A percentile compares a stretch with the other conserved stretches of the same genome.
Conservation (phyloP, 2,113 vertebrate species). For the Nothoprocta perdicaria region DNA sequence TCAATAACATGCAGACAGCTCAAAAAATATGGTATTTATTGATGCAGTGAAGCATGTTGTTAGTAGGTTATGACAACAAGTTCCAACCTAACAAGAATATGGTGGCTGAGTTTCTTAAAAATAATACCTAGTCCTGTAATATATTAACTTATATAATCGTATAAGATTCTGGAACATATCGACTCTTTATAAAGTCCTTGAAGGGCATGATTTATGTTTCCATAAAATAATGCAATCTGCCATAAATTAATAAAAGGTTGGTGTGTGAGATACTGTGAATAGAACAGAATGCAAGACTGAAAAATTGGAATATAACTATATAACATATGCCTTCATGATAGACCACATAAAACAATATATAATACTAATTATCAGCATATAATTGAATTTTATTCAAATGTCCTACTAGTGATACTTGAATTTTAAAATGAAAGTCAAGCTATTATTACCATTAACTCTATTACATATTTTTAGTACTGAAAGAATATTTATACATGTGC, state of each 20-base stretch:
- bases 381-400: too few relatives aligned
- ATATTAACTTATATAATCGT: neutral
- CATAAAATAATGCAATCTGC: neutral
- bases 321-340: neutral
- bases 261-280: neutral
- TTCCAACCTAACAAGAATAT: neutral
- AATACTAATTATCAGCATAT: neutral
- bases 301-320: neutral
- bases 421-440: neutral
- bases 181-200: neutral
- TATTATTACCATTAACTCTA: neutral
- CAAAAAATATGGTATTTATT: slow-evolving; percentile 37
- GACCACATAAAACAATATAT: neutral
- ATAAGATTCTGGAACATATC: neutral
- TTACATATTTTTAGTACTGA: neutral
- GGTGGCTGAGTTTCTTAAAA: neutral
- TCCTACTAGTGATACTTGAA: neutral
- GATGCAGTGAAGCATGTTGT: slow-evolving; percentile 20
- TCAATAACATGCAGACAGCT: slow-evolving; percentile 42
- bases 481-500: neutral
- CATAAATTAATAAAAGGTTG: neutral
- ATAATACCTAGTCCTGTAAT: neutral
- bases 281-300: neutral
- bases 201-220: neutral
- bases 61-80: neutral